Conservation (phyloP, 2,888 invertebrate species). For the Meiosimyza platycephala region DNA sequence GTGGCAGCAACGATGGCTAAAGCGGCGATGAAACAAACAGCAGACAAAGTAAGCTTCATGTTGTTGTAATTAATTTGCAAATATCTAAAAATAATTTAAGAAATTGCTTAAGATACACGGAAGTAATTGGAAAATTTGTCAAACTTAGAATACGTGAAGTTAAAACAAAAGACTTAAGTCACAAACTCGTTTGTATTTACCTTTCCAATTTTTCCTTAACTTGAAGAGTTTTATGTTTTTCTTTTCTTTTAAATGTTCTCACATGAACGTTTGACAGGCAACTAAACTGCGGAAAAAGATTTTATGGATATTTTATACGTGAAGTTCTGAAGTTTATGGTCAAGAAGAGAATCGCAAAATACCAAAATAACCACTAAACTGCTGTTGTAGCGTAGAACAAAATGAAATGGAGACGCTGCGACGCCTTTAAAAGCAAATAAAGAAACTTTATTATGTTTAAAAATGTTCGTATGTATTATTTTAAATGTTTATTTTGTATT, state of each 20-base stretch:
- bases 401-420: background rate
- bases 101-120: conserved; percentile 21
- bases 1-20: conserved; percentile 53
- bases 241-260: conserved; percentile 24
- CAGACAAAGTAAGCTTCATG: conserved; percentile 55
- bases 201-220: conserved; percentile 20
- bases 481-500: background rate
- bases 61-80: conserved; percentile 35
- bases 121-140: background rate
- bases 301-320: conserved; percentile 44
- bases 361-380: background rate
- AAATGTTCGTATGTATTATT: background rate
- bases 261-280: conserved; percentile 32
- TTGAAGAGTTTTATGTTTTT: conserved; percentile 26
- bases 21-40: conserved; percentile 43
- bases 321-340: conserved; percentile 40
- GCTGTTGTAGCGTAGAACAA: background rate
- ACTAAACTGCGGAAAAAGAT: conserved; percentile 39
- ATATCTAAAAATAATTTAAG: conserved; percentile 32
- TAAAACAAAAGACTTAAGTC: conserved; percentile 57
- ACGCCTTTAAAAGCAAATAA: background rate
- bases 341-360: conserved; percentile 10
- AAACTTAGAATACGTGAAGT: background rate
- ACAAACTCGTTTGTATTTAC: conserved; percentile 47
- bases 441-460: background rate